phyloP scores from a whole-genome alignment of 2,797 vertebrate genomes.

The Rhinoraja longicauda region DNA sequence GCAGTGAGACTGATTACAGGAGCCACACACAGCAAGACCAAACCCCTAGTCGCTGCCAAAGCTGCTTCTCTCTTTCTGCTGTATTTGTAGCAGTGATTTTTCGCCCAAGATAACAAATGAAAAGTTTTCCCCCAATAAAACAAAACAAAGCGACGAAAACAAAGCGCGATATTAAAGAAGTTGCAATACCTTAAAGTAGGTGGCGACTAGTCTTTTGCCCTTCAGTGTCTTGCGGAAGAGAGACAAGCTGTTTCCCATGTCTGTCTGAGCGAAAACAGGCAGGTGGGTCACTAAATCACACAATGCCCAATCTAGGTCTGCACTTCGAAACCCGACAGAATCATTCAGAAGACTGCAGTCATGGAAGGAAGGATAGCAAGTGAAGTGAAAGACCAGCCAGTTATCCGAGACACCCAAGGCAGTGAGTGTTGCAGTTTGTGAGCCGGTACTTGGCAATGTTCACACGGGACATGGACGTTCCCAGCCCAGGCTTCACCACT shows the following conservation, averaged over 20 bases:
- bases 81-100: too few species aligned
- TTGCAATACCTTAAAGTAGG: constrained; percentile 14
- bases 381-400: background rate
- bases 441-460: too few species aligned
- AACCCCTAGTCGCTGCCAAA: too few species aligned
- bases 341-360: background rate
- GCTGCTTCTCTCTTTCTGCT: background rate
- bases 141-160: background rate
- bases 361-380: background rate
- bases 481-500: background rate
- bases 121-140: background rate
- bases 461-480: constrained; percentile 8
- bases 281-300: background rate
- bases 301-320: background rate
- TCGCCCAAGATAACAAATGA: background rate
- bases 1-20: background rate
- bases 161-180: background rate
- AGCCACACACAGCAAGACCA: background rate
- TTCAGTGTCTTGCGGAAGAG: background rate
- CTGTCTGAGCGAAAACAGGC: background rate
- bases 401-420: background rate
- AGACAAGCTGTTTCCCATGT: constrained; percentile 7
- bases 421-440: background rate
- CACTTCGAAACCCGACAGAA: background rate
- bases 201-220: background rate